These are phyloP conservation scores for Euleptes europaea DNA, from an alignment of 2,113 vertebrate species.

Conservation along the genomic window DNA sequence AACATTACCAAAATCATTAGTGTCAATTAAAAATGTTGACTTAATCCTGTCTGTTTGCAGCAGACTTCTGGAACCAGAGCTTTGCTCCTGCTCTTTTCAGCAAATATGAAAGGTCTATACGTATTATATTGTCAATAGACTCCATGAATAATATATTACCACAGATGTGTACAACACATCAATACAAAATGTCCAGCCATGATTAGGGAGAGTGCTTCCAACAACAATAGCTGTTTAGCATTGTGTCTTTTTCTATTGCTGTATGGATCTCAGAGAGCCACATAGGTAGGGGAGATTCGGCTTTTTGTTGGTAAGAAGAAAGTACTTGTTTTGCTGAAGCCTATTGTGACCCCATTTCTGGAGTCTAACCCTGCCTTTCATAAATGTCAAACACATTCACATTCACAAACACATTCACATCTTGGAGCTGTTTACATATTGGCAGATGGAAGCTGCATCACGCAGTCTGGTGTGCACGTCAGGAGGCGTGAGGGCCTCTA, in stretches of 20 bases:
- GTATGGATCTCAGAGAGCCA: background rate
- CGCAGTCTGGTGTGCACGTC: background rate
- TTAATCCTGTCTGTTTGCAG: background rate
- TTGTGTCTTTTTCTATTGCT: background rate
- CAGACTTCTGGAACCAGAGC: background rate
- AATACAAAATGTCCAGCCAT: conserved; percentile 1
- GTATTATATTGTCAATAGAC: background rate
- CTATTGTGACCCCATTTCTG: background rate
- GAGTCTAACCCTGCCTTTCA: background rate
- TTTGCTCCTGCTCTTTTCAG: background rate
- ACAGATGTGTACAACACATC: conserved; percentile 2
- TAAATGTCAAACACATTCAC: background rate
- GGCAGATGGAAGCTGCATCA: background rate
- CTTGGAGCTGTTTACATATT: background rate
- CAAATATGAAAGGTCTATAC: background rate
- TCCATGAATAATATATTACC: conserved; percentile 13
- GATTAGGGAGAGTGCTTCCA: background rate
- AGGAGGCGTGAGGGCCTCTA: background rate
- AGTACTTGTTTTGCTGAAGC: background rate
- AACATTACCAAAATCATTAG: background rate
- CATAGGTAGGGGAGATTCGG: background rate
- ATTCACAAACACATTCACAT: too few relatives aligned
- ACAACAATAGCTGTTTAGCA: background rate
- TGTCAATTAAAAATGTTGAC: background rate
- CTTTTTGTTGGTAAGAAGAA: background rate